Conservation (phyloP, 1,140 invertebrate species). For the Conus betulinus region DNA sequence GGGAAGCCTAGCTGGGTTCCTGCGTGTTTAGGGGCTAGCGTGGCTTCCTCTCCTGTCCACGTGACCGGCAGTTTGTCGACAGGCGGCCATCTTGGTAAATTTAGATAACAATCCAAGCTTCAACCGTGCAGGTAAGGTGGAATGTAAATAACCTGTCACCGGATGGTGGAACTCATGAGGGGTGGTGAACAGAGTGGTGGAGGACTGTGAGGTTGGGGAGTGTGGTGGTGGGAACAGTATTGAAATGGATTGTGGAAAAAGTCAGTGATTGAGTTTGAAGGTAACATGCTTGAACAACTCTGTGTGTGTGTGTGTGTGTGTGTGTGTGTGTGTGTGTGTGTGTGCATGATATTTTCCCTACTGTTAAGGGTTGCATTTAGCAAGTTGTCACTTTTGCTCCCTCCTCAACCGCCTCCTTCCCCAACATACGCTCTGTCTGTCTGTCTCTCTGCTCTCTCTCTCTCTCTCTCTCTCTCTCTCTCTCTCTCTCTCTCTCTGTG, state of each 20-base stretch:
- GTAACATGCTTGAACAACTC: too few relatives aligned
- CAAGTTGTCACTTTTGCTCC: too few relatives aligned
- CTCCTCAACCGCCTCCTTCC: too few relatives aligned
- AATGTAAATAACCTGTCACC: neutral
- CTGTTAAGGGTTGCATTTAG: too few relatives aligned
- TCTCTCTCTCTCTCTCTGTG: neutral
- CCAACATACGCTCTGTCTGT: too few relatives aligned
- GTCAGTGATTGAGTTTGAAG: too few relatives aligned
- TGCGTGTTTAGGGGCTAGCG: neutral
- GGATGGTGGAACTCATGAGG: too few relatives aligned
- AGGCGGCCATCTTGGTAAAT: constrained; percentile 5
- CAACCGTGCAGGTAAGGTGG: neutral
- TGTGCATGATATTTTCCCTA: neutral
- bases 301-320: neutral
- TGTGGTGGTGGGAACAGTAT: too few relatives aligned
- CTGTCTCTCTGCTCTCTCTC: too few relatives aligned
- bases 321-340: neutral
- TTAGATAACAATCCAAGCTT: neutral
- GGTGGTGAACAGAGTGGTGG: too few relatives aligned
- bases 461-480: neutral
- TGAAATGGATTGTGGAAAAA: too few relatives aligned
- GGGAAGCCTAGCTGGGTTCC: neutral
- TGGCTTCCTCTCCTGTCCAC: neutral
- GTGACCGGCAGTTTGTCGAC: neutral
- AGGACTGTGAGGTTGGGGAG: too few relatives aligned